Evolutionary conservation across 1,140 invertebrate genomes (phyloP).

Genomic region (Cheumatopsyche charites): DNA sequence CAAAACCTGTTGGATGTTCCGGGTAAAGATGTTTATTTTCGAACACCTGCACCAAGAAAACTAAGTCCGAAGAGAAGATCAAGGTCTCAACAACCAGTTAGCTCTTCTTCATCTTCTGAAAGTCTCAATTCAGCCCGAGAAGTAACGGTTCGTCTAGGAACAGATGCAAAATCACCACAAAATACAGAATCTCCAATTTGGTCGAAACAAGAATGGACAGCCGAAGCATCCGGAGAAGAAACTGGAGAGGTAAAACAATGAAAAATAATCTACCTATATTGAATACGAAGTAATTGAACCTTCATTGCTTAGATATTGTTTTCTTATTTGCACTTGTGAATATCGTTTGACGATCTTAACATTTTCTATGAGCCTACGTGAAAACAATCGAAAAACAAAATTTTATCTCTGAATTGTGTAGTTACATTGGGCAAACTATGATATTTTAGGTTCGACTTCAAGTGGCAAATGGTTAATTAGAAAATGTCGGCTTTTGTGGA

Average conservation of each 20-base stretch:
- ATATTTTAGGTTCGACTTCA: conserved; percentile 33
- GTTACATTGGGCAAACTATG: conserved; percentile 17
- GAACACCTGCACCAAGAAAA: conserved; percentile 54
- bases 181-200: conserved; percentile 51
- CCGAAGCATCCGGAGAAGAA: conserved; percentile 53
- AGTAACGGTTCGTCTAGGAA: conserved; percentile 49
- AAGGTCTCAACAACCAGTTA: conserved; percentile 54
- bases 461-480: conserved; percentile 31
- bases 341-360: conserved; percentile 20
- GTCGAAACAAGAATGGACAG: conserved; percentile 48
- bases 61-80: conserved; percentile 60
- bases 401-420: background rate
- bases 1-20: conserved; percentile 60
- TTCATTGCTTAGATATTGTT: conserved; percentile 26
- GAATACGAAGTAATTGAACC: conserved; percentile 13
- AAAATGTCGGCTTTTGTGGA: conserved; percentile 24
- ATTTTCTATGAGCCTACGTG: conserved; percentile 12
- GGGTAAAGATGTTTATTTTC: conserved; percentile 48
- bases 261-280: background rate
- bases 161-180: conserved; percentile 51
- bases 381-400: background rate
- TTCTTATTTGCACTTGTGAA: conserved; percentile 32
- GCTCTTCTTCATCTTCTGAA: conserved; percentile 62
- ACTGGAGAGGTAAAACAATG: conserved; percentile 52
- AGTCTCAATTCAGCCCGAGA: conserved; percentile 58